Evolutionary conservation across 2,113 vertebrate genomes (phyloP).

Genomic region (Halcyon senegalensis): DNA sequence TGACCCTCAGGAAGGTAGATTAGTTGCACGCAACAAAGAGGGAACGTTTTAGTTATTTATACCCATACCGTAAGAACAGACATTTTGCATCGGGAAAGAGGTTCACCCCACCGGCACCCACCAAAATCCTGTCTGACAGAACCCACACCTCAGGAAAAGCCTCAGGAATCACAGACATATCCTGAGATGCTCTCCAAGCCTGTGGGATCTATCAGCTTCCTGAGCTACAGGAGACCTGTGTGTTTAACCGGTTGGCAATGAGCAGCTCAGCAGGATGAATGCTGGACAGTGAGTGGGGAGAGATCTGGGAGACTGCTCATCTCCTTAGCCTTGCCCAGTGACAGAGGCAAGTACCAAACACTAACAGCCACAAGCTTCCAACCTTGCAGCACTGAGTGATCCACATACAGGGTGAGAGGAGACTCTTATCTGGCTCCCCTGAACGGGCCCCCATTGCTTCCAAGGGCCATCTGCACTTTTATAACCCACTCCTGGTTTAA

Average conservation of each 20-base stretch:
- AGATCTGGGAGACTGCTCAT: fast-evolving
- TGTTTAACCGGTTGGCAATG: neutral
- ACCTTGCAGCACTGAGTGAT: neutral
- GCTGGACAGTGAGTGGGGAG: neutral
- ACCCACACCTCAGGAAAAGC: neutral
- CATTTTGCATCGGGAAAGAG: neutral
- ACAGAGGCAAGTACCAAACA: neutral
- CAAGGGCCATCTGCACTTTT: neutral
- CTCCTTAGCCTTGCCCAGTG: neutral
- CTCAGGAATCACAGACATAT: neutral
- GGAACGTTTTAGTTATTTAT: neutral
- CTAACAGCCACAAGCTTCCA: neutral
- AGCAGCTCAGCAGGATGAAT: neutral
- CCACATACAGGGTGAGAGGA: neutral
- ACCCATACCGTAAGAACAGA: neutral
- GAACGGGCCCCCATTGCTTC: neutral
- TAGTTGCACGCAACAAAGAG: neutral
- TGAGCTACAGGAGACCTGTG: neutral
- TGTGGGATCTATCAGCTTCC: neutral
- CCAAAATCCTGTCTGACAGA: neutral
- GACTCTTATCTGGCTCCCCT: neutral
- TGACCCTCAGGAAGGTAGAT: neutral
- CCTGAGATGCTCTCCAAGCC: neutral
- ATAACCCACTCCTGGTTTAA: neutral
- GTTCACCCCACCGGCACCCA: neutral